Percentiles rank a stretch among this genome's conserved stretches.
These are phyloP conservation scores for Eucidaris tribuloides DNA, from an alignment of 35 echinoderm and acorn worm species.

Conservation along the genomic window DNA sequence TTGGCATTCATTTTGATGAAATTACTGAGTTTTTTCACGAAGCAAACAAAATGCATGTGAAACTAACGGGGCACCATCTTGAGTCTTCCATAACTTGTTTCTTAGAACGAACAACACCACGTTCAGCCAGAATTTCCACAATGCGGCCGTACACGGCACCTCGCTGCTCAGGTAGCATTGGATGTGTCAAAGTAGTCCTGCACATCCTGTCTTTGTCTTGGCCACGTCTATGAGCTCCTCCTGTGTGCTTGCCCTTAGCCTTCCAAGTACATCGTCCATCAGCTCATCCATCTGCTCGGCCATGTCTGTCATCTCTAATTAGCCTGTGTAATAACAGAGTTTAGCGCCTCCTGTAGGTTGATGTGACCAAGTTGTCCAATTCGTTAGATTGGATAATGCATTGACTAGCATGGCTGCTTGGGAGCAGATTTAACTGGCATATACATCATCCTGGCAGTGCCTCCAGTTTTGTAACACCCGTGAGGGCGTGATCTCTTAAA, in stretches of 20 bases:
- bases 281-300: background rate
- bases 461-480: too few species aligned
- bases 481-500: too few species aligned
- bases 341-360: background rate
- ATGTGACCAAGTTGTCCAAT: background rate
- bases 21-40: too few species aligned
- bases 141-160: too few species aligned
- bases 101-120: too few species aligned
- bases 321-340: background rate
- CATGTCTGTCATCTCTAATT: background rate
- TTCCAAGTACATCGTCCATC: background rate
- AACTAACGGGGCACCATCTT: too few species aligned
- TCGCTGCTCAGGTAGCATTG: background rate
- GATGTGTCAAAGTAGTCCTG: background rate
- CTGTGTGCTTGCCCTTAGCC: background rate
- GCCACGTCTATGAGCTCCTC: background rate
- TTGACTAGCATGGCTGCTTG: background rate
- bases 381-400: background rate
- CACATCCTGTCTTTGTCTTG: background rate
- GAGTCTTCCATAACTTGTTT: too few species aligned
- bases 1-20: too few species aligned
- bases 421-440: background rate
- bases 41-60: too few species aligned
- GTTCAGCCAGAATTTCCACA: too few species aligned
- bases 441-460: background rate